These are phyloP conservation scores for Neoascia interrupta DNA, from an alignment of 2,888 invertebrate species.

Conservation along the genomic window DNA sequence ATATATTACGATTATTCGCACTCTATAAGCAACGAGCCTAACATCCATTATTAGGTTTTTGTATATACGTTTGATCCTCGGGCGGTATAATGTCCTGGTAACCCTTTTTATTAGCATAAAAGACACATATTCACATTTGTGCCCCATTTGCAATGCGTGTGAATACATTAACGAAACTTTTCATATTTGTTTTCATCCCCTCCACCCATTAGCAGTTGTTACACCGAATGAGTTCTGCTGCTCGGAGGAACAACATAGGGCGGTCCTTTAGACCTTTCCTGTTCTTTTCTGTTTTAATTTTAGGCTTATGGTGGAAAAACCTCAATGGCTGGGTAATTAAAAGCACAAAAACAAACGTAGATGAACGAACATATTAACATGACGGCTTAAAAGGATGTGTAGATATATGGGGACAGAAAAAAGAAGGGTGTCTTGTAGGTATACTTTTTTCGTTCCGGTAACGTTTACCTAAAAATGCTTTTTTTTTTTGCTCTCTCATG, in stretches of 20 bases:
- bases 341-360: slow-evolving; percentile 60
- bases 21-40: slow-evolving; percentile 36
- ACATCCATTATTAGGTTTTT: slow-evolving; percentile 69
- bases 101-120: slow-evolving; percentile 69
- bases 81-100: slow-evolving; percentile 68
- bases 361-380: slow-evolving; percentile 67
- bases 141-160: slow-evolving; percentile 62
- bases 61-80: slow-evolving; percentile 65
- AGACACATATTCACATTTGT: slow-evolving; percentile 67
- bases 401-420: slow-evolving; percentile 4
- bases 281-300: slow-evolving; percentile 40
- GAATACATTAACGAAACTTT: slow-evolving; percentile 69
- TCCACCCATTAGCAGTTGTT: slow-evolving; percentile 58
- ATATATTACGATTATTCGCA: slow-evolving; percentile 67
- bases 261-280: slow-evolving; percentile 40
- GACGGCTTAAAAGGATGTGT: slow-evolving; percentile 65
- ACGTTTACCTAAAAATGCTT: slow-evolving; percentile 4
- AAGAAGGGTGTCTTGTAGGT: slow-evolving; percentile 44
- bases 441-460: slow-evolving; percentile 23
- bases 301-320: slow-evolving; percentile 57
- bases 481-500: slow-evolving; percentile 7
- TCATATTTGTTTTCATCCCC: slow-evolving; percentile 66
- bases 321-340: slow-evolving; percentile 58
- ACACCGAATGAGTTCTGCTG: slow-evolving; percentile 26
- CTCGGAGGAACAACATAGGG: slow-evolving; percentile 25